Base-by-base conservation (phyloP, 2,113 vertebrate genomes). In the Daphoenositta chrysoptera region DNA sequence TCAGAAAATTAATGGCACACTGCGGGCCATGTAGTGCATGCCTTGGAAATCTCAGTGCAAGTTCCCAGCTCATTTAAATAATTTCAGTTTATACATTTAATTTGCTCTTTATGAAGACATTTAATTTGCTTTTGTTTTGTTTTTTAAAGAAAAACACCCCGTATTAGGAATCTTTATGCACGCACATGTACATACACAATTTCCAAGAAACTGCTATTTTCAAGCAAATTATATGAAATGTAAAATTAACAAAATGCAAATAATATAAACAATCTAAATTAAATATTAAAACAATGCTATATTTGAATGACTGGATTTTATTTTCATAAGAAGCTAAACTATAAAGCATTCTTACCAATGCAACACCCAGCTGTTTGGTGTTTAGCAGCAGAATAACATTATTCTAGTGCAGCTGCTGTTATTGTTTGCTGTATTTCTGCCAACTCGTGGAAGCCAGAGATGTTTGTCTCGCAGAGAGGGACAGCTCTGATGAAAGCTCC, bases 191-290 rank as follows among this genome's bases (percentile, higher is more conserved):
- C 87, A 95, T 27, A 61, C 44, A 64, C 89, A 96, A 80, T 95
- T 77, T 96, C 92, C 87, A 95, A 97, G 96, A 96, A 95, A 63
- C 70, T 70, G 89, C 87, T 85, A 78, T 82, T 95, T 95, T 91
- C 87, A 15, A 94, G 80, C 39, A 92, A 97, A 97, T 97, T 96
- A 70, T 94, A 94, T 90, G 89, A 97, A 97, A 96, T 92, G 87
- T 86, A 96, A 96, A 97, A 97, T 94, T 95, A 96, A 97, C 96
- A 95, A 95, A 96, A 96, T 77, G 92, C 91, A 96, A 96, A 95
- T 94, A 96, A 87, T 86, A 95, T 68, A 94, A 95, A 96, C 93
- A 81, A 80, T 83, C 88, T 42, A 71, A 97, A 96, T 94, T 92
- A 96, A 97, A 85, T 89, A 89, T 89, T 70, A 95, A 96, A 94